Base-by-base conservation (phyloP, 2,113 vertebrate species). In the Sus scrofa region DNA sequence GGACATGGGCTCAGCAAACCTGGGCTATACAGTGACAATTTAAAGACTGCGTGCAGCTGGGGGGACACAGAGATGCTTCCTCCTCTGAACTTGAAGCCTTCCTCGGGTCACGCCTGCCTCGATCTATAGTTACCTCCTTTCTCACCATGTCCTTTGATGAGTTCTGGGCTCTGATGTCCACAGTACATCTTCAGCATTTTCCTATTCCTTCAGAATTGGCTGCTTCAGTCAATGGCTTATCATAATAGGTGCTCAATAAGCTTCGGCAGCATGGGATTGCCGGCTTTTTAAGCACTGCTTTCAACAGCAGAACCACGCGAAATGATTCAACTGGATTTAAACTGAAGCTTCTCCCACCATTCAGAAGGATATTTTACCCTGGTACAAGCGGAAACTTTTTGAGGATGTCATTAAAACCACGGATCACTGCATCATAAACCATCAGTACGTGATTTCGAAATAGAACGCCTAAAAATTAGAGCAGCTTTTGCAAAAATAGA, bases 131-230 rank as follows among this genome's bases (percentile, higher is more conserved):
- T 19, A 75, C 34, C 34, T 19, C 13, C 65, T 70, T 78, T 5
- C 20, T 39, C 7, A n/a, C 22, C 2, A 0, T 1, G 20, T 7
- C 24, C 37, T 88, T 62, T 44, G 10, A 22, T 30, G 30, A 94
- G 19, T 7, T 37, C 20, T 30, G 13, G 26, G 10, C 77, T 4
- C 15, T 62, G 10, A 44, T 0, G 14, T 22, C 22, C 15, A 32
- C 0, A 1, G 5, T 4, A 4, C 10, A 6, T n/a, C 56, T 5
- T 18, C 22, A 30, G 27, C 0, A 12, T 79, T 60, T 74, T 75
- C 22, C 63, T 50, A 54, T 12, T 54, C 52, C 27, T 73, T 3
- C 1, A 68, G 37, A 87, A 67, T 8, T 26, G 18, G 14, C 32
- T 68, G 18, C 2, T 54, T 11, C 1, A 7, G 2, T 50, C 10